A percentile compares a stretch with the other conserved stretches of the same genome.
Evolutionary conservation across 2,888 invertebrate species (phyloP).

Genomic region (Scelioninae gen. 1): DNA sequence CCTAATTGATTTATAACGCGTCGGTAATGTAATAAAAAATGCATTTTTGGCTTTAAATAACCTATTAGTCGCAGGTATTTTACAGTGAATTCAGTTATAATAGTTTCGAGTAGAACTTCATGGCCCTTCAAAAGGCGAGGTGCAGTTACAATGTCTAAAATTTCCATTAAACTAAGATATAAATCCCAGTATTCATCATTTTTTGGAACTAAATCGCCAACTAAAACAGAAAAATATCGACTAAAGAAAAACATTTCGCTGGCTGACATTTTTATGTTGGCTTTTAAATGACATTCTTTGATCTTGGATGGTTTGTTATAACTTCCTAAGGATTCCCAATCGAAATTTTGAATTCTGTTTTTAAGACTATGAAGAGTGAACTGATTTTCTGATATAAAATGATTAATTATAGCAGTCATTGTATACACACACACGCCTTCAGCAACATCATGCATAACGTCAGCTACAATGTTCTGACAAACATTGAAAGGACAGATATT

Average conservation of each 20-base stretch:
- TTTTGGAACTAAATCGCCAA: constrained; percentile 35
- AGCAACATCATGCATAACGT: constrained; percentile 44
- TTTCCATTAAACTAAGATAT: constrained; percentile 48
- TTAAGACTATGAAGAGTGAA: constrained; percentile 19
- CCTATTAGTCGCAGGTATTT: constrained; percentile 40
- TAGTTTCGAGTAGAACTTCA: constrained; percentile 18
- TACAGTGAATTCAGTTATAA: constrained; percentile 41
- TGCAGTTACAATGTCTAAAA: constrained; percentile 56
- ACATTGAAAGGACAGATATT: constrained; percentile 40
- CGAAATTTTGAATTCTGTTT: constrained; percentile 24
- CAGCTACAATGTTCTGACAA: constrained; percentile 26
- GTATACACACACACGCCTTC: constrained; percentile 42
- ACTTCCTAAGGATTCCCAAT: constrained; percentile 9
- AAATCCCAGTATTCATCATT: constrained; percentile 38
- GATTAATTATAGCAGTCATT: constrained; percentile 24
- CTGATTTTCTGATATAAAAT: constrained; percentile 15
- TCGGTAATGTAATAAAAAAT: constrained; percentile 49
- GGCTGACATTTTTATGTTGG: constrained; percentile 34
- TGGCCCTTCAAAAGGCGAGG: constrained; percentile 26
- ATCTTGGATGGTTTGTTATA: constrained; percentile 17
- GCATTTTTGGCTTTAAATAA: constrained; percentile 46
- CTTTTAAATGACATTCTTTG: constrained; percentile 10
- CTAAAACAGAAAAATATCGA: constrained; percentile 54
- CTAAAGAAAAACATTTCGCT: no score
- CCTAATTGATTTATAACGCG: constrained; percentile 38